These are phyloP conservation scores for Drosophila tropicalis DNA, from an alignment of 1,140 invertebrate genomes.

Conservation along the genomic window DNA sequence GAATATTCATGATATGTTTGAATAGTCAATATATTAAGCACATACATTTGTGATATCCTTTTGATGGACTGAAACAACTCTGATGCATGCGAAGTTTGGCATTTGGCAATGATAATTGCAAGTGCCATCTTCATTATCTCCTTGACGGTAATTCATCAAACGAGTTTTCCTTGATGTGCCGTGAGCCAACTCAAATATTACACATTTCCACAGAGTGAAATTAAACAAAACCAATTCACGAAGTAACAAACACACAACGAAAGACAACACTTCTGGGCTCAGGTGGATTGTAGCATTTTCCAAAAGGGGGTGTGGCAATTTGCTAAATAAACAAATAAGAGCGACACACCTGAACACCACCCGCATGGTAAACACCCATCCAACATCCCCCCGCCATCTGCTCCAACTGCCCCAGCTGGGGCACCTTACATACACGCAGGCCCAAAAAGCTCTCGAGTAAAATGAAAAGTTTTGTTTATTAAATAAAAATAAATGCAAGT, in stretches of 20 bases:
- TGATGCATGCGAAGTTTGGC: not conserved
- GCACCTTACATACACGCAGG: not conserved
- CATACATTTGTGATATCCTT: not conserved
- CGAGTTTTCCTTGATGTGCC: not conserved
- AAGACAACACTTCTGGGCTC: constrained; percentile 6
- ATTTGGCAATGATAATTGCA: not conserved
- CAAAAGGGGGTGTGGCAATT: constrained; percentile 31
- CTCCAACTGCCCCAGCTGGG: not conserved
- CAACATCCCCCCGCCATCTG: not conserved
- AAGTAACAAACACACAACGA: not conserved
- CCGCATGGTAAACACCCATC: not conserved
- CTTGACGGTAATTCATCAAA: not conserved
- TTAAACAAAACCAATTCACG: constrained; percentile 17
- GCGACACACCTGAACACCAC: constrained; percentile 17
- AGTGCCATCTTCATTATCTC: not conserved
- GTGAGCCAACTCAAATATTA: not conserved
- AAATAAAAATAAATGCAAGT: constrained; percentile 79
- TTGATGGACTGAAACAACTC: not conserved
- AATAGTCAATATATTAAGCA: not conserved
- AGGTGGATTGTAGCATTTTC: constrained; percentile 23
- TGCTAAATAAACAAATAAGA: constrained; percentile 48
- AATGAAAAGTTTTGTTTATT: constrained; percentile 73
- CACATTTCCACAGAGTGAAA: constrained; percentile 15
- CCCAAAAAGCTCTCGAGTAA: constrained; percentile 14
- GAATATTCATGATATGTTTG: constrained; percentile 2